These are phyloP conservation scores for Nesidiocoris tenuis DNA, from an alignment of 2,888 invertebrate genomes.

Conservation along the genomic window DNA sequence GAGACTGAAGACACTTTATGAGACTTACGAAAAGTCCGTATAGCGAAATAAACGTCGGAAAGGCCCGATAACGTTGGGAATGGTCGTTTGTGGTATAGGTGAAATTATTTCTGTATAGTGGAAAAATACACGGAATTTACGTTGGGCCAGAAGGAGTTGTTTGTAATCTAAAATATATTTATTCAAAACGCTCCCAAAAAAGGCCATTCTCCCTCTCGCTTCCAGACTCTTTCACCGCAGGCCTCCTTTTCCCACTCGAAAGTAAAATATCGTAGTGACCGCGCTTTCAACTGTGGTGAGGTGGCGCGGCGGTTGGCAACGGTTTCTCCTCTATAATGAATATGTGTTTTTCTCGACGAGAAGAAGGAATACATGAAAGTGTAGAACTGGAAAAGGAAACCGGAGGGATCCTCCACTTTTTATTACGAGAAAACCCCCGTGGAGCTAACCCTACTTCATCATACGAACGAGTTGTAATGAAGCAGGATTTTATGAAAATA, in stretches of 20 bases:
- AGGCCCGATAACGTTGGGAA: no score
- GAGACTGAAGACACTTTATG: no score
- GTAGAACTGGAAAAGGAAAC: not conserved
- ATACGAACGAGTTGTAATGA: constrained; percentile 24
- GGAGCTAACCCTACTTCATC: not conserved
- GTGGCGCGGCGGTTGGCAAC: constrained; percentile 8
- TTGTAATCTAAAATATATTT: constrained; percentile 22
- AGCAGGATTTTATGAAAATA: constrained; percentile 33
- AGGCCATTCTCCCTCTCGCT: not conserved
- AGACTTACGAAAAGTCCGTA: no score
- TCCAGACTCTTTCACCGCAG: not conserved
- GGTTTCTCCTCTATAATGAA: constrained; percentile 22
- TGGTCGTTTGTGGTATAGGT: constrained; percentile 5
- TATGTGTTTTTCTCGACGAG: constrained; percentile 27
- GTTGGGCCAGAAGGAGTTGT: constrained; percentile 5
- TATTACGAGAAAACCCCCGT: not conserved
- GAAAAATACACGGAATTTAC: not conserved
- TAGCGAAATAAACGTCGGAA: no score
- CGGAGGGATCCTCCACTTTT: not conserved
- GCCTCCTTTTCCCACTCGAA: not conserved
- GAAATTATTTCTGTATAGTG: constrained; percentile 13
- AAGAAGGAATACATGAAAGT: not conserved
- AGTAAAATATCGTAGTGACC: constrained; percentile 11
- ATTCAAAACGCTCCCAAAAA: constrained; percentile 15
- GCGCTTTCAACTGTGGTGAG: constrained; percentile 3